phyloP scores from a whole-genome alignment of 2,888 invertebrate species.

The Polydrusus pterygomalis region DNA sequence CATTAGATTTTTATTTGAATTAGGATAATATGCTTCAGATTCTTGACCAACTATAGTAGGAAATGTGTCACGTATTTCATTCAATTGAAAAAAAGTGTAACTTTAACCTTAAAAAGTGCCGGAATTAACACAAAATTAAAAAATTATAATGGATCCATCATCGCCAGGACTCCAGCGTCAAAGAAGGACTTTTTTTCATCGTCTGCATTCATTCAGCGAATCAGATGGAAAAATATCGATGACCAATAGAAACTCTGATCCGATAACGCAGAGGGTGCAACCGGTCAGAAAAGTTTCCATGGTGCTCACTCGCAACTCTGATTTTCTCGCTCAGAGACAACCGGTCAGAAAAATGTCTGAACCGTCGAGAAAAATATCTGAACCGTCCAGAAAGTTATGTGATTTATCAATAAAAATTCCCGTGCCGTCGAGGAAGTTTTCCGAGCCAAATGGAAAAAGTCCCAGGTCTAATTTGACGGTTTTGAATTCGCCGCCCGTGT shows the following conservation, averaged over 20 bases:
- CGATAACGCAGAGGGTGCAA: slow-evolving; percentile 14
- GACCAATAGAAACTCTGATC: slow-evolving; percentile 14
- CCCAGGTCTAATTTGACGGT: slow-evolving; percentile 57
- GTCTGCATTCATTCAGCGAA: slow-evolving; percentile 60
- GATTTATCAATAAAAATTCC: neutral
- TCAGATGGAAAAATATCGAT: slow-evolving; percentile 20
- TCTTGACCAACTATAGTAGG: neutral
- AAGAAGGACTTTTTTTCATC: slow-evolving; percentile 64
- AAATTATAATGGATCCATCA: slow-evolving; percentile 22
- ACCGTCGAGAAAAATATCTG: slow-evolving; percentile 45
- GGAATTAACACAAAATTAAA: neutral
- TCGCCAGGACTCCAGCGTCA: slow-evolving; percentile 55
- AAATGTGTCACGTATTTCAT: neutral
- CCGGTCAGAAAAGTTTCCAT: slow-evolving; percentile 7
- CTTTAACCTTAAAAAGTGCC: neutral
- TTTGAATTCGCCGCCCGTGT: slow-evolving; percentile 62
- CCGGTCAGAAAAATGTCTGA: slow-evolving; percentile 47
- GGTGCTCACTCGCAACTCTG: slow-evolving; percentile 17
- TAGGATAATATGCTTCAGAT: neutral
- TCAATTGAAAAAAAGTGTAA: neutral
- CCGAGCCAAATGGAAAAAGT: slow-evolving; percentile 39
- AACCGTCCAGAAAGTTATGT: slow-evolving; percentile 33
- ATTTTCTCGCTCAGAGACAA: slow-evolving; percentile 17
- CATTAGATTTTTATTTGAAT: no score
- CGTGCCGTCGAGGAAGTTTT: slow-evolving; percentile 28